Percentiles rank a stretch among this genome's conserved stretches.
These are phyloP conservation scores for Montipora sp. DNA, from an alignment of 64 coral and sea anemone genomes.

Conservation along the genomic window DNA sequence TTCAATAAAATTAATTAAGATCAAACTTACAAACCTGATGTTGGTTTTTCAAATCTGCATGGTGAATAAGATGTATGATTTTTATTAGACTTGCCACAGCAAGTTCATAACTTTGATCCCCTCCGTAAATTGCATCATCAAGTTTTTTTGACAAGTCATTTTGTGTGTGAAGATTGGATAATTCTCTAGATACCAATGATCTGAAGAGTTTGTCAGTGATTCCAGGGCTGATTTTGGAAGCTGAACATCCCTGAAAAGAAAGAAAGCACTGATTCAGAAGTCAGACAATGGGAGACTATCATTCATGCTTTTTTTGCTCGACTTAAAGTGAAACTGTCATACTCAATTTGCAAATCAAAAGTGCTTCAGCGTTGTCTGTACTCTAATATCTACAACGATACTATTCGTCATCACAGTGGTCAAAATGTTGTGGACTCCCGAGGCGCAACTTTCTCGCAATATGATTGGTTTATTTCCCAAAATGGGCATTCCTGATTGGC, in stretches of 20 bases:
- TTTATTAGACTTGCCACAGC: conserved; percentile 24
- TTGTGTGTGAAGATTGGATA: too few species aligned
- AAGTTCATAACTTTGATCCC: neutral
- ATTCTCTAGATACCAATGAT: neutral
- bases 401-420: too few species aligned
- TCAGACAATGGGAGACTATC: too few species aligned
- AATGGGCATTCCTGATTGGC: too few species aligned
- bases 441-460: too few species aligned
- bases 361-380: too few species aligned
- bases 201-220: conserved; percentile 9
- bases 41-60: conserved; percentile 5
- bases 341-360: too few species aligned
- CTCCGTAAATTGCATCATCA: neutral
- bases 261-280: neutral
- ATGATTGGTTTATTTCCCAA: too few species aligned
- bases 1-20: neutral
- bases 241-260: conserved; percentile 21
- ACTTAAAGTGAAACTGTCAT: too few species aligned
- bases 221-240: neutral
- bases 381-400: too few species aligned
- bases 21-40: neutral
- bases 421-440: too few species aligned
- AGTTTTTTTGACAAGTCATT: neutral
- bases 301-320: too few species aligned
- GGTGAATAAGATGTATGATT: conserved; percentile 46